Percentiles rank a stretch among this genome's conserved stretches.
Evolutionary conservation across 2,888 invertebrate genomes (phyloP).

Genomic region (Drosophila phalerata): DNA sequence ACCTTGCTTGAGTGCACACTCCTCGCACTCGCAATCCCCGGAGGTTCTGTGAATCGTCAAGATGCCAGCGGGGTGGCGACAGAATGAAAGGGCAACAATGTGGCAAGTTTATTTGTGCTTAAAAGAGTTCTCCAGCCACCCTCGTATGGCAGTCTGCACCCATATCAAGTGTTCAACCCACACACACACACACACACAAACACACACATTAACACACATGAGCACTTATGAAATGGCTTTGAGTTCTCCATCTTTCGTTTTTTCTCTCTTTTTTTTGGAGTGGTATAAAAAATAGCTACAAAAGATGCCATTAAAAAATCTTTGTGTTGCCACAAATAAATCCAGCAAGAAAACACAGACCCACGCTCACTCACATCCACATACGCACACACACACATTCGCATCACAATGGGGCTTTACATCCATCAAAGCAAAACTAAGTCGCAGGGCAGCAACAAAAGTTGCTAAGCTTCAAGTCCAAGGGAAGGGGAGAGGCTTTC

Average conservation of each 20-base stretch:
- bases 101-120: conserved; percentile 76
- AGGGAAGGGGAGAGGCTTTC: conserved; percentile 14
- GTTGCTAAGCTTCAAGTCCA: conserved; percentile 62
- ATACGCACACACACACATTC: conserved; percentile 14
- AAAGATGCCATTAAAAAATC: conserved; percentile 81
- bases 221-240: conserved; percentile 69
- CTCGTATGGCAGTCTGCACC: conserved; percentile 37
- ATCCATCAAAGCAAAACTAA: conserved; percentile 79
- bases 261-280: conserved; percentile 14
- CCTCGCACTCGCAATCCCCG: conserved; percentile 9
- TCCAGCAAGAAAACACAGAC: conserved; percentile 64
- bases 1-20: conserved; percentile 75
- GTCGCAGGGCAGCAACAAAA: conserved; percentile 73
- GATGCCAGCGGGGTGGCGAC: conserved; percentile 36
- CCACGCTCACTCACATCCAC: conserved; percentile 30
- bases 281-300: conserved; percentile 75
- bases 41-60: conserved; percentile 15
- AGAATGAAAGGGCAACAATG: conserved; percentile 68
- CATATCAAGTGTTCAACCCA: conserved; percentile 59
- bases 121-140: conserved; percentile 61
- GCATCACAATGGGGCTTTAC: conserved; percentile 65
- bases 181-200: conserved; percentile 28
- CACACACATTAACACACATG: conserved; percentile 24
- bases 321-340: conserved; percentile 80
- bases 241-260: conserved; percentile 21